phyloP scores from a whole-genome alignment of 35 echinoderm and acorn worm species.

The Ophioderma brevispina region DNA sequence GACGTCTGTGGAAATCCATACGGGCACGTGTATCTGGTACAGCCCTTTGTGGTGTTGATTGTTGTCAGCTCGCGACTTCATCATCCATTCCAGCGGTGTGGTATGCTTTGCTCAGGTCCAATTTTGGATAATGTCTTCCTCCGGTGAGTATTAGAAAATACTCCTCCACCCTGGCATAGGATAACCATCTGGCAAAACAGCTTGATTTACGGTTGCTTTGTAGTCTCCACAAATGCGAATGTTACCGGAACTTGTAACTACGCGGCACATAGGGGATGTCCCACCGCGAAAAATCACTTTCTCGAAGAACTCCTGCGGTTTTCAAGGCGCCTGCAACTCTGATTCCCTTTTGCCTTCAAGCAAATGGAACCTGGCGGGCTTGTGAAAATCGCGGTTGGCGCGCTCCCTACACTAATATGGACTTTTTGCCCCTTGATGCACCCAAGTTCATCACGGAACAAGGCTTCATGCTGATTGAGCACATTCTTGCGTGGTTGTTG shows the following conservation, averaged over 20 bases:
- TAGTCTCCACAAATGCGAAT: slow-evolving; percentile 69
- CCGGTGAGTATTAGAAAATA: background rate
- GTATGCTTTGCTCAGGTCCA: background rate
- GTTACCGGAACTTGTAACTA: slow-evolving; percentile 34
- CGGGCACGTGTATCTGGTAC: slow-evolving; percentile 39
- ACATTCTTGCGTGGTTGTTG: too few relatives aligned
- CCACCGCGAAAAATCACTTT: slow-evolving; percentile 33
- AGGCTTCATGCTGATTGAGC: too few relatives aligned
- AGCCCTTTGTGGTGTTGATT: too few relatives aligned
- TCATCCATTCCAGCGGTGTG: background rate
- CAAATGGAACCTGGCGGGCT: slow-evolving; percentile 60
- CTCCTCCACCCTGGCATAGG: slow-evolving; percentile 27
- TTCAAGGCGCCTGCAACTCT: slow-evolving; percentile 37
- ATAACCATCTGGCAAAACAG: slow-evolving; percentile 32
- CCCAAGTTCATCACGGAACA: too few relatives aligned
- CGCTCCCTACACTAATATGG: too few relatives aligned
- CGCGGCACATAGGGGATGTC: slow-evolving; percentile 51
- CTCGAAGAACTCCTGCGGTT: slow-evolving; percentile 29
- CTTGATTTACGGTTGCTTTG: slow-evolving; percentile 52
- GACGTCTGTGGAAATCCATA: too few relatives aligned
- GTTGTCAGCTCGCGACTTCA: too few relatives aligned
- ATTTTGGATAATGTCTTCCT: background rate
- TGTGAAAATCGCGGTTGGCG: too few relatives aligned
- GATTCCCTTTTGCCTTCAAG: slow-evolving; percentile 45
- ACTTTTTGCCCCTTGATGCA: too few relatives aligned